phyloP scores from a whole-genome alignment of 2,113 vertebrate genomes.

The Cavia aperea region DNA sequence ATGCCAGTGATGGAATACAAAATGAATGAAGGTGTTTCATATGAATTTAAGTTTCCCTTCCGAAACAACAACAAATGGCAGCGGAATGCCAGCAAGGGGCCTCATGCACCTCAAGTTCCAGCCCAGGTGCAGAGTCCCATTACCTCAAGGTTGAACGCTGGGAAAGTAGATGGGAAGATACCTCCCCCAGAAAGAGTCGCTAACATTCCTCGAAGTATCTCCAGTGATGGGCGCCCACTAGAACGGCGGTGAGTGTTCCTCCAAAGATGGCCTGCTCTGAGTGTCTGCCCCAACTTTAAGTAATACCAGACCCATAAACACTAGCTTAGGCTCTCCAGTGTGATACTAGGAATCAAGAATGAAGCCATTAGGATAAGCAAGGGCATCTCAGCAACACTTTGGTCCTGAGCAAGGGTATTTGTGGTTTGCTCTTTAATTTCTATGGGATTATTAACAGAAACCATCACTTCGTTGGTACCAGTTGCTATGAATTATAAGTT shows the following conservation, averaged over 20 bases:
- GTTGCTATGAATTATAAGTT: neutral
- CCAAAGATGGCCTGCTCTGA: neutral
- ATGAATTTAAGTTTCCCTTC: slow-evolving; percentile 95
- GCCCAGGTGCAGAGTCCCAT: slow-evolving; percentile 83
- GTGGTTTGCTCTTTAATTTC: neutral
- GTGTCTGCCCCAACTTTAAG: neutral
- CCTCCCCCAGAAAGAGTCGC: slow-evolving; percentile 81
- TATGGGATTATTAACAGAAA: neutral
- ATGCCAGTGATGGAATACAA: slow-evolving; percentile 97
- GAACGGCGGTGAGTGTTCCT: slow-evolving; percentile 82
- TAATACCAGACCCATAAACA: neutral
- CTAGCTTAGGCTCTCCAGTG: neutral
- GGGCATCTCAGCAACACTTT: neutral
- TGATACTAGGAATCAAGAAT: slow-evolving; percentile 22
- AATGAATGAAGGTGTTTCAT: slow-evolving; percentile 90
- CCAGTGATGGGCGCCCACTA: slow-evolving; percentile 89
- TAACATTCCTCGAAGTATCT: slow-evolving; percentile 92
- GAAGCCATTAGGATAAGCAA: neutral
- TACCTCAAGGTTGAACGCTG: slow-evolving; percentile 73
- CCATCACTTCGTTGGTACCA: neutral
- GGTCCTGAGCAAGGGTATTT: neutral
- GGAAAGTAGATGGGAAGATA: slow-evolving; percentile 84
- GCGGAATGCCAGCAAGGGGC: slow-evolving; percentile 83
- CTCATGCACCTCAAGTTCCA: slow-evolving; percentile 88
- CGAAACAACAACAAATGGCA: slow-evolving; percentile 94